These are phyloP conservation scores for Hemicentrotus pulcherrimus DNA, from an alignment of 35 echinoderm and acorn worm species.

Conservation along the genomic window DNA sequence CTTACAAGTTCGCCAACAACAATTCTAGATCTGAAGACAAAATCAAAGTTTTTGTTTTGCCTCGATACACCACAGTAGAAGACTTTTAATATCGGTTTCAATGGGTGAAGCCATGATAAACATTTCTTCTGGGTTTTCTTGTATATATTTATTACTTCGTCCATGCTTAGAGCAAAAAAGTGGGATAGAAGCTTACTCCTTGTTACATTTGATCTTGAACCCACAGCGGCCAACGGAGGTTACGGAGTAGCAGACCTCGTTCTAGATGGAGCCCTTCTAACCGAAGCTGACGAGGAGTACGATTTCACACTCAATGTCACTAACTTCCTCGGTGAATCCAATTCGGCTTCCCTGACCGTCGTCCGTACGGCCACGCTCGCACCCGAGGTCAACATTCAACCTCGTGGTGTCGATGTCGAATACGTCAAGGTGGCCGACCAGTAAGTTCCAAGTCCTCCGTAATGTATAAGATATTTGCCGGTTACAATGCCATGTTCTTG, in stretches of 20 bases:
- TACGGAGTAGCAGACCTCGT: constrained; percentile 42
- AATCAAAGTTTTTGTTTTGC: too few relatives aligned
- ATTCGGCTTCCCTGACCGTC: constrained; percentile 62
- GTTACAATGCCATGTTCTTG: background rate
- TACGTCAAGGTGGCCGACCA: constrained; percentile 69
- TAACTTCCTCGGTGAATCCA: constrained; percentile 80
- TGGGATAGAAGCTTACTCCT: too few relatives aligned
- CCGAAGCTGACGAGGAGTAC: constrained; percentile 68
- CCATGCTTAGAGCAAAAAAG: too few relatives aligned
- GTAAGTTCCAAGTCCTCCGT: constrained; percentile 41
- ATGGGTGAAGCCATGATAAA: too few relatives aligned
- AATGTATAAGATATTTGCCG: background rate
- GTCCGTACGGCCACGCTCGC: constrained; percentile 58
- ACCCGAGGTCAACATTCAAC: constrained; percentile 76
- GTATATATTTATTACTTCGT: too few relatives aligned
- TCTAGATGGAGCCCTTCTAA: constrained; percentile 64
- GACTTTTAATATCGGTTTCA: too few relatives aligned
- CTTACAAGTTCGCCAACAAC: too few relatives aligned
- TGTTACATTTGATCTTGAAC: background rate
- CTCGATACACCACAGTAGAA: too few relatives aligned
- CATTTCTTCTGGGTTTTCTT: too few relatives aligned
- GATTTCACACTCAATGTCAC: constrained; percentile 71
- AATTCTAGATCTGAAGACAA: background rate
- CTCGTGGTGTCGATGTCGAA: constrained; percentile 63
- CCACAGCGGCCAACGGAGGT: constrained; percentile 40